phyloP scores from a whole-genome alignment of 2,888 invertebrate species.

The Steinernema hermaphroditum region DNA sequence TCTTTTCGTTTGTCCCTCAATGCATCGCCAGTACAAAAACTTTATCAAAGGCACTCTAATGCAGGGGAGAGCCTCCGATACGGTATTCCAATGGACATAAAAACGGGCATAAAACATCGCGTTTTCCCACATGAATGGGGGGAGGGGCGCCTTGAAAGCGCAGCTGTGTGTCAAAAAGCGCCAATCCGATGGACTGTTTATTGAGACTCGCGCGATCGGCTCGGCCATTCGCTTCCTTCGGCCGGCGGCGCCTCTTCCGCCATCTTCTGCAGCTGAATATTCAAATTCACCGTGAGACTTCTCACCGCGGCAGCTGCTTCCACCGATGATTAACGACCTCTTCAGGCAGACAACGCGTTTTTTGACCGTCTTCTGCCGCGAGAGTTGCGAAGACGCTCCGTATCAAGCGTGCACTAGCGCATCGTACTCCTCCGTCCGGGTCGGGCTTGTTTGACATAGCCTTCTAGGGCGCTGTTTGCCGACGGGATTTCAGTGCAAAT shows the following conservation, averaged over 20 bases:
- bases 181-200: constrained; percentile 20
- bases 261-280: constrained; percentile 11
- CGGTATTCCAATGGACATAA: not conserved
- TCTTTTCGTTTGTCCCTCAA: no score
- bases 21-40: no score
- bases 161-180: constrained; percentile 17
- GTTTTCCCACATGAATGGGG: constrained; percentile 15
- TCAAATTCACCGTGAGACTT: constrained; percentile 3
- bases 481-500: not conserved
- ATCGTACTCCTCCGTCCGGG: not conserved
- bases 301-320: not conserved
- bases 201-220: constrained; percentile 18
- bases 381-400: not conserved
- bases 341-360: constrained; percentile 15
- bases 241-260: not conserved
- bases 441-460: not conserved
- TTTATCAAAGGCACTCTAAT: no score
- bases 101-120: constrained; percentile 12
- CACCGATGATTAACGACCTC: not conserved
- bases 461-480: not conserved
- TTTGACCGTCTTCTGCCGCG: not conserved
- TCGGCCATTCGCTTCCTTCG: constrained; percentile 7
- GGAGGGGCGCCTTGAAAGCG: not conserved
- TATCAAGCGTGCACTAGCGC: not conserved
- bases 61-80: not conserved